phyloP scores from a whole-genome alignment of 37 sponge, comb jelly and placozoan genomes.

The Aplysina aerophoba region DNA sequence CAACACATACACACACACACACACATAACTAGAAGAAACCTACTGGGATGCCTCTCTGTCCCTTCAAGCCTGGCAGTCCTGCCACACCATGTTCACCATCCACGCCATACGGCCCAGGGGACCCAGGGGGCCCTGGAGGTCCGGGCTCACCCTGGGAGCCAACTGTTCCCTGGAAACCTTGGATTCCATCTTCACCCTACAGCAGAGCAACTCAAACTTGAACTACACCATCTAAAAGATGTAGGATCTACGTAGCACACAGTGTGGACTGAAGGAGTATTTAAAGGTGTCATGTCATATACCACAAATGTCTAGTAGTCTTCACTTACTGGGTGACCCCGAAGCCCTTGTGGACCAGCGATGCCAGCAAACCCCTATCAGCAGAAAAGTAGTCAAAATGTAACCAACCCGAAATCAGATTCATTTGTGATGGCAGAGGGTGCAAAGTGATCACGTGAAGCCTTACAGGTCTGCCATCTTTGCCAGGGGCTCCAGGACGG shows the following conservation, averaged over 20 bases:
- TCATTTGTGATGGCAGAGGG: no score
- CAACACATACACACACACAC: slow-evolving; percentile 24
- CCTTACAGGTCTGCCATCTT: slow-evolving; percentile 23
- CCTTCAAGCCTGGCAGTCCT: slow-evolving; percentile 44
- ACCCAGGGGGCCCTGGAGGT: slow-evolving; percentile 59
- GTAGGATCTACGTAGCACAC: background rate
- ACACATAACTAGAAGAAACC: background rate
- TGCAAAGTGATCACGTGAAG: no score
- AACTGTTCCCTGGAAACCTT: slow-evolving; percentile 73
- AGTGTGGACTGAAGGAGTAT: no score
- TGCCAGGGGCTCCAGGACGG: slow-evolving; percentile 28
- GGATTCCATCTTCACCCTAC: slow-evolving; percentile 25
- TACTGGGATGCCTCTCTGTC: slow-evolving; percentile 29
- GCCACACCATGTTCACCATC: slow-evolving; percentile 56
- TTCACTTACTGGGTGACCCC: slow-evolving; percentile 25
- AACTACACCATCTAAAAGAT: background rate
- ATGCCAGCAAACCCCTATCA: slow-evolving; percentile 5
- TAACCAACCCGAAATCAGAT: no score
- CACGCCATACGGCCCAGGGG: slow-evolving; percentile 54
- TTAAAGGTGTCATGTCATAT: no score
- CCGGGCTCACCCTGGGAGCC: slow-evolving; percentile 71
- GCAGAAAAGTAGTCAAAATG: background rate
- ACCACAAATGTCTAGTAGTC: no score
- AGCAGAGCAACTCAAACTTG: background rate
- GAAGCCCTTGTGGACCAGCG: slow-evolving; percentile 10